phyloP scores from a whole-genome alignment of 1,140 invertebrate genomes.

The Drosophila repletoides region DNA sequence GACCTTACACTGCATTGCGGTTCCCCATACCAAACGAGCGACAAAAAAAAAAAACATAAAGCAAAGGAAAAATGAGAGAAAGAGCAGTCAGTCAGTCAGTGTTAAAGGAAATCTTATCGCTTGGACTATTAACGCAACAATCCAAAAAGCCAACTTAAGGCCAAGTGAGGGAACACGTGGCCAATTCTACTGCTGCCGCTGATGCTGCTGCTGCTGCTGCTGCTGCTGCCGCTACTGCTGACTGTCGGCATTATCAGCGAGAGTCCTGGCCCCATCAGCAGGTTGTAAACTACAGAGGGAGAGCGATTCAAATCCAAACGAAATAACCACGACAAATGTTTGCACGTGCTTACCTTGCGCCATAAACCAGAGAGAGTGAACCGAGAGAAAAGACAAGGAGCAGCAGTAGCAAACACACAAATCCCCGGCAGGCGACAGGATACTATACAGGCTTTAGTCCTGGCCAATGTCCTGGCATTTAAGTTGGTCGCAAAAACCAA shows the following conservation, averaged over 20 bases:
- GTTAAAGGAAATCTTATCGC: slow-evolving; percentile 59
- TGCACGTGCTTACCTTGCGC: slow-evolving; percentile 72
- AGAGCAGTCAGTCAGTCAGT: slow-evolving; percentile 27
- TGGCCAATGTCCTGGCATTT: slow-evolving; percentile 54
- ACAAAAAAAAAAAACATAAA: too few relatives aligned
- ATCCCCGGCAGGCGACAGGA: slow-evolving; percentile 39
- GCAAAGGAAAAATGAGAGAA: slow-evolving; percentile 19
- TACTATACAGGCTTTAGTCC: slow-evolving; percentile 7
- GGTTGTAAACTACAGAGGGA: slow-evolving; percentile 68
- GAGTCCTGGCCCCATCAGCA: slow-evolving; percentile 42
- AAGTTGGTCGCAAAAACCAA: slow-evolving; percentile 48
- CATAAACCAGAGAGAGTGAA: slow-evolving; percentile 55
- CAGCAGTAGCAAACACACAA: slow-evolving; percentile 34
- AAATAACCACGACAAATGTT: slow-evolving; percentile 79
- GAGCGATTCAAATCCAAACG: slow-evolving; percentile 75
- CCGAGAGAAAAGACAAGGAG: slow-evolving; percentile 16
- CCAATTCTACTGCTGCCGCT: slow-evolving; percentile 35
- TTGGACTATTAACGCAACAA: slow-evolving; percentile 67
- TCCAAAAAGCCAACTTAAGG: slow-evolving; percentile 69
- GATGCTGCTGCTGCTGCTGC: slow-evolving; percentile 34
- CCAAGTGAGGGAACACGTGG: slow-evolving; percentile 53
- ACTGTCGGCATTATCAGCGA: slow-evolving; percentile 57
- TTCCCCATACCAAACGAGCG: too few relatives aligned
- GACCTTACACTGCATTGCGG: background rate
- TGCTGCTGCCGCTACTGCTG: slow-evolving; percentile 33